phyloP scores from a whole-genome alignment of 1,140 invertebrate genomes.

The Drosophila orena region DNA sequence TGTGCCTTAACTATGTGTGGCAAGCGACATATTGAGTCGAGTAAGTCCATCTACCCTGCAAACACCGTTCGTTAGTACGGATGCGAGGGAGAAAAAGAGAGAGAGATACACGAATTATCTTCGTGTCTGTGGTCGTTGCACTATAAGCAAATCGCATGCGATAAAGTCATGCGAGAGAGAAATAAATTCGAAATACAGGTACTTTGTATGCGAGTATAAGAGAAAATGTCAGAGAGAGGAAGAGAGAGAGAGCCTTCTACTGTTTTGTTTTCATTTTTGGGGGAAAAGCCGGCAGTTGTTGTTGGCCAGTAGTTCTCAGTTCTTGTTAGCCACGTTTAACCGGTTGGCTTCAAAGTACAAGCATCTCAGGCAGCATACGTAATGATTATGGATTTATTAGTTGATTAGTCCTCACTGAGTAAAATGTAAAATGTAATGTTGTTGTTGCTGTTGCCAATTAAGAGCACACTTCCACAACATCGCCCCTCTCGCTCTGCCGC shows the following conservation, averaged over 20 bases:
- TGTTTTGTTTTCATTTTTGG: slow-evolving; percentile 61
- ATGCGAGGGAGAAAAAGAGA: background rate
- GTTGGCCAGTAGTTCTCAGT: slow-evolving; percentile 29
- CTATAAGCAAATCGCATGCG: slow-evolving; percentile 24
- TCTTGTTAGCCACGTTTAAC: slow-evolving; percentile 31
- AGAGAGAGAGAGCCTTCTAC: slow-evolving; percentile 6
- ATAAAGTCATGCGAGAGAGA: slow-evolving; percentile 10
- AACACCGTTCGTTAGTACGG: background rate
- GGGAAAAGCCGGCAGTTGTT: slow-evolving; percentile 62
- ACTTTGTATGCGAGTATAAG: slow-evolving; percentile 50
- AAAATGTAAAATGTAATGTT: slow-evolving; percentile 53
- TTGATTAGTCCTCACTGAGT: slow-evolving; percentile 48
- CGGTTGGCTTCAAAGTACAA: slow-evolving; percentile 17
- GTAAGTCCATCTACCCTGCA: background rate
- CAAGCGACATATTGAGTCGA: background rate
- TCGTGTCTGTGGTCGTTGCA: slow-evolving; percentile 26
- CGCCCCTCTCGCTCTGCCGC: background rate
- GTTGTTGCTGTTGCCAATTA: slow-evolving; percentile 36
- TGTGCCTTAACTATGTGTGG: no score
- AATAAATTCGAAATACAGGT: slow-evolving; percentile 36
- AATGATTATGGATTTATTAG: slow-evolving; percentile 76
- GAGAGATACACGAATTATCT: slow-evolving; percentile 15
- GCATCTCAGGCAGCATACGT: slow-evolving; percentile 30
- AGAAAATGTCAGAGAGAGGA: background rate
- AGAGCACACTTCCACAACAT: slow-evolving; percentile 7